These are phyloP conservation scores for Galaxea fascicularis DNA, from an alignment of 92 coral and sea anemone genomes.

Conservation along the genomic window DNA sequence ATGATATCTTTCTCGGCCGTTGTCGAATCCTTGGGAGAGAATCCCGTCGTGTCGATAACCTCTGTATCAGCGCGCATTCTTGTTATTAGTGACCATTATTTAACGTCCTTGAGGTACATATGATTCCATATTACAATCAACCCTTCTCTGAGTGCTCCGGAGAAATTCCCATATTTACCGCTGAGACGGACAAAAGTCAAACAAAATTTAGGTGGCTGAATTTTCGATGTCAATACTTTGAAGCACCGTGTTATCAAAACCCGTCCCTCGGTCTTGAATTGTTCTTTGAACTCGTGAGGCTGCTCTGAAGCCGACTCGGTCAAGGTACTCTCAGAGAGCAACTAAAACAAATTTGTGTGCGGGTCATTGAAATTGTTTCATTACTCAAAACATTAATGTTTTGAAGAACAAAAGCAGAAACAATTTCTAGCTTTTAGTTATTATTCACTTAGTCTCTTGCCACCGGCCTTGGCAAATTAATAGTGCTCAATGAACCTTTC, in stretches of 20 bases:
- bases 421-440: background rate
- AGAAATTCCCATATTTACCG: background rate
- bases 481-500: slow-evolving; percentile 52
- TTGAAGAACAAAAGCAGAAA: background rate
- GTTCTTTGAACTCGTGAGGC: background rate
- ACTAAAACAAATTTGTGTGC: background rate
- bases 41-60: slow-evolving; percentile 22
- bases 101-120: background rate
- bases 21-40: slow-evolving; percentile 28
- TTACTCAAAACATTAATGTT: background rate
- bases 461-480: slow-evolving; percentile 47
- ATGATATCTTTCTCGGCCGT: slow-evolving; percentile 4
- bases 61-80: slow-evolving; percentile 43
- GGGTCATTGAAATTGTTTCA: background rate
- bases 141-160: slow-evolving; percentile 31
- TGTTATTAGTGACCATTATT: slow-evolving; percentile 36
- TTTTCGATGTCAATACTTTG: background rate
- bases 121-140: background rate
- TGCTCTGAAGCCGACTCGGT: background rate
- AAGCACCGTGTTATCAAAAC: background rate
- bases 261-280: background rate
- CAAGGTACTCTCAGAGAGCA: background rate
- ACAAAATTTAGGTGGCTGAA: background rate
- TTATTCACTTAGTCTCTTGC: background rate
- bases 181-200: background rate